A percentile compares a stretch with the other conserved stretches of the same genome.
These are phyloP conservation scores for Tridacna crocea DNA, from an alignment of 2,888 invertebrate genomes.

Conservation along the genomic window DNA sequence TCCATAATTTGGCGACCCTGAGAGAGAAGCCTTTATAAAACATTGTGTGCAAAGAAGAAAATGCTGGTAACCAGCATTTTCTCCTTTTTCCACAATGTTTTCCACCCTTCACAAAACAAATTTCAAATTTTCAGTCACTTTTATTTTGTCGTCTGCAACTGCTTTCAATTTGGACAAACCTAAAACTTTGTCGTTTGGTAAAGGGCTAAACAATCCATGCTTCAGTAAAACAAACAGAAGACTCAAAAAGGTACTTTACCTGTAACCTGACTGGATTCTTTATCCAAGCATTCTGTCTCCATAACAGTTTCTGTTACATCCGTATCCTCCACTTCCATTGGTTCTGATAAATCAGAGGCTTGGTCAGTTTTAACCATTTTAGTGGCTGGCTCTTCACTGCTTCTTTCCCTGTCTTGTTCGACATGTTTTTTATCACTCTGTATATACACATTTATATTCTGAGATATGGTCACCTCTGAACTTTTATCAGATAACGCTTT, in stretches of 20 bases:
- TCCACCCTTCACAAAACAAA: too few relatives aligned
- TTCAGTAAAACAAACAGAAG: too few relatives aligned
- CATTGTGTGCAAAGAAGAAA: too few relatives aligned
- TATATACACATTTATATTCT: conserved; percentile 47
- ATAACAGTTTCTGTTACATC: conserved; percentile 19
- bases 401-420: not conserved
- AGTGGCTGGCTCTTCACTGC: conserved; percentile 31
- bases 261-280: conserved; percentile 27
- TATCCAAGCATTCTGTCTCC: conserved; percentile 29
- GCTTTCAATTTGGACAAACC: too few relatives aligned
- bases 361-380: conserved; percentile 46
- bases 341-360: conserved; percentile 45
- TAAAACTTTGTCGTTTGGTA: too few relatives aligned
- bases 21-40: too few relatives aligned
- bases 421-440: conserved; percentile 37
- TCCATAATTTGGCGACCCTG: too few relatives aligned
- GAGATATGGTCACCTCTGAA: conserved; percentile 21
- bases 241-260: conserved; percentile 12
- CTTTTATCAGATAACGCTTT: not conserved
- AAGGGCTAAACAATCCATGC: too few relatives aligned
- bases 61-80: too few relatives aligned
- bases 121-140: too few relatives aligned
- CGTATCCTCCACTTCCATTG: conserved; percentile 66
- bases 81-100: too few relatives aligned
- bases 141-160: too few relatives aligned